A percentile compares a stretch with the other conserved stretches of the same genome.
Evolutionary conservation across 2,797 vertebrate species (phyloP).

Genomic region (Lepilemur septentrionalis): DNA sequence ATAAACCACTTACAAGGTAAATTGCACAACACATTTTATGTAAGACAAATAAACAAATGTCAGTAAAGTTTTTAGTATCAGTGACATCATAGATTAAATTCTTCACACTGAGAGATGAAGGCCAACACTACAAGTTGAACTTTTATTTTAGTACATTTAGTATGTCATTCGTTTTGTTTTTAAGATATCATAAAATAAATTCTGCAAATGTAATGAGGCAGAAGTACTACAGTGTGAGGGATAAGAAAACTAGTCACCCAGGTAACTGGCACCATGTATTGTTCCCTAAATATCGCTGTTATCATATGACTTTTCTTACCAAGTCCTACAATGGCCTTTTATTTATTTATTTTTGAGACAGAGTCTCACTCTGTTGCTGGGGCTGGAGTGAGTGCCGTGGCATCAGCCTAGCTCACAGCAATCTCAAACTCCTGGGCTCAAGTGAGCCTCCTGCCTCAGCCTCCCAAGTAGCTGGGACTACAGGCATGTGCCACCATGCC

Average conservation of each 20-base stretch:
- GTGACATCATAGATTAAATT: not conserved
- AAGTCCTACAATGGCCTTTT: not conserved
- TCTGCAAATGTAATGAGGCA: not conserved
- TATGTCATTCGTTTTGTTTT: not conserved
- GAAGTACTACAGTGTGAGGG: not conserved
- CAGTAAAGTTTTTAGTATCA: not conserved
- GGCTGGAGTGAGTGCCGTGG: too few species aligned
- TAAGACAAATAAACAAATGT: not conserved
- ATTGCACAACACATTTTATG: not conserved
- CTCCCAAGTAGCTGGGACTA: too few species aligned
- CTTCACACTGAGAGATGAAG: not conserved
- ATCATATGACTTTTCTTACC: not conserved
- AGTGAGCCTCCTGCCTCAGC: too few species aligned
- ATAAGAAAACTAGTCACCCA: not conserved
- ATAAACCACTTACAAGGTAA: not conserved
- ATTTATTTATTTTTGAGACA: not conserved
- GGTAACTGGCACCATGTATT: not conserved
- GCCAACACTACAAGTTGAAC: not conserved
- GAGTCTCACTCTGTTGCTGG: too few species aligned
- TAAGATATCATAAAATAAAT: not conserved
- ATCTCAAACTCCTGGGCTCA: too few species aligned
- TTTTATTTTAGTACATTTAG: not conserved
- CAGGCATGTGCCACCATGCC: too few species aligned
- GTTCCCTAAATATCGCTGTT: not conserved
- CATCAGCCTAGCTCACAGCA: too few species aligned